Conservation (phyloP, 2,797 vertebrate genomes). For the Glyptemys insculpta region DNA sequence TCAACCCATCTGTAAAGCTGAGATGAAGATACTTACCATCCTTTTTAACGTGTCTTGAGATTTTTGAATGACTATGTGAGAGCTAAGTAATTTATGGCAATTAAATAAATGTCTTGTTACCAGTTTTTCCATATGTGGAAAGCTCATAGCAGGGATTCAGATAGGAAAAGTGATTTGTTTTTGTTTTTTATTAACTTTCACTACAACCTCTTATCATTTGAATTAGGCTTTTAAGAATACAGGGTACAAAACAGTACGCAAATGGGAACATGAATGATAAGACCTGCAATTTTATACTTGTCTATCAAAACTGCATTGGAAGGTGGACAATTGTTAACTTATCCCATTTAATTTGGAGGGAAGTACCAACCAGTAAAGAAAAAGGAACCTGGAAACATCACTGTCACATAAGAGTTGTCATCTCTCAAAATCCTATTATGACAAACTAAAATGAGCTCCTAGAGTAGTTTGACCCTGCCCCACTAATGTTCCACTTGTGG, state of each 20-base stretch:
- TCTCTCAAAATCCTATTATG: background rate
- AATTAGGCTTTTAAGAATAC: constrained; percentile 2
- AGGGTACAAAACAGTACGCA: background rate
- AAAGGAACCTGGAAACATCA: background rate
- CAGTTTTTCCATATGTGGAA: background rate
- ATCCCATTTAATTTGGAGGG: background rate
- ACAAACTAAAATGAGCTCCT: background rate
- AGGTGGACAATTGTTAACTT: background rate
- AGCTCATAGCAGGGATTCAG: background rate
- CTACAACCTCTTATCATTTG: background rate
- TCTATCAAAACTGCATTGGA: background rate
- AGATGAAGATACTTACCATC: background rate
- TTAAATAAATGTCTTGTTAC: background rate
- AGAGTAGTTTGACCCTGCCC: background rate
- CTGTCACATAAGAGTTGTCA: rapidly evolving
- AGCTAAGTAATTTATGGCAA: background rate
- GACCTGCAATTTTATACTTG: background rate
- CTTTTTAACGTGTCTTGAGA: background rate
- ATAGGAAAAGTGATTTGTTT: background rate
- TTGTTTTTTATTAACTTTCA: background rate
- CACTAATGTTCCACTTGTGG: background rate
- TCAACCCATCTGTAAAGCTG: background rate
- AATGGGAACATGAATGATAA: background rate
- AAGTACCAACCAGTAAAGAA: background rate
- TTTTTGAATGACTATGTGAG: background rate